These are phyloP conservation scores for Phymatocera aterrima DNA, from an alignment of 2,888 invertebrate species.

Conservation along the genomic window DNA sequence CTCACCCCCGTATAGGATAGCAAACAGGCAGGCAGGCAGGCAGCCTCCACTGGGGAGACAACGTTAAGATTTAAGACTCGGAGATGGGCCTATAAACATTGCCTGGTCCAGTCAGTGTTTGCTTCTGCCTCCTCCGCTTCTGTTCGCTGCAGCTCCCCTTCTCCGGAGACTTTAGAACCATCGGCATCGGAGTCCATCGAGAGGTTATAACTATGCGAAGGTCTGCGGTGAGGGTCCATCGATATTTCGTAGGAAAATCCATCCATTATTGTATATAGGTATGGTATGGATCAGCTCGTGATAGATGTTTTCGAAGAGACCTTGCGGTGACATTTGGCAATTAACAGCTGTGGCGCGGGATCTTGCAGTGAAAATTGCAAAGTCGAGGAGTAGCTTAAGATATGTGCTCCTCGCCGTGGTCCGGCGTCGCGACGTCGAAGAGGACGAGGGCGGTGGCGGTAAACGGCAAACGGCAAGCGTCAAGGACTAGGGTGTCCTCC, in stretches of 20 bases:
- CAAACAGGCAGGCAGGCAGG: constrained; percentile 58
- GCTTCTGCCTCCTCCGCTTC: constrained; percentile 67
- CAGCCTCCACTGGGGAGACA: constrained; percentile 72
- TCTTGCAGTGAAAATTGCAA: constrained; percentile 35
- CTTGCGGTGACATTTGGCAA: constrained; percentile 37
- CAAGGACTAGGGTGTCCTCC: constrained; percentile 49
- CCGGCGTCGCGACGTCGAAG: constrained; percentile 33
- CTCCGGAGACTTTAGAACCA: constrained; percentile 46
- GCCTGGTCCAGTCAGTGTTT: constrained; percentile 70
- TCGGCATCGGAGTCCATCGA: constrained; percentile 35
- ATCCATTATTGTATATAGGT: no score
- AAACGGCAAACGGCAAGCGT: constrained; percentile 54
- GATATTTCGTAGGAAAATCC: constrained; percentile 19
- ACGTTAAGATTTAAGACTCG: constrained; percentile 74
- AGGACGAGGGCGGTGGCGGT: constrained; percentile 45
- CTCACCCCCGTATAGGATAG: constrained; percentile 54
- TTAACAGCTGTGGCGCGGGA: constrained; percentile 14
- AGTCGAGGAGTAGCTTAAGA: neutral
- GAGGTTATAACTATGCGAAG: constrained; percentile 38
- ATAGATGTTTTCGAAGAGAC: constrained; percentile 6
- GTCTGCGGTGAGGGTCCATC: constrained; percentile 21
- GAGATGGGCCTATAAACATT: constrained; percentile 74
- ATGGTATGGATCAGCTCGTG: constrained; percentile 13
- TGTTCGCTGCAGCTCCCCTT: constrained; percentile 57
- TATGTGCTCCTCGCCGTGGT: neutral